Base-by-base conservation (phyloP, 2,113 vertebrate genomes). In the Podilymbus podiceps region DNA sequence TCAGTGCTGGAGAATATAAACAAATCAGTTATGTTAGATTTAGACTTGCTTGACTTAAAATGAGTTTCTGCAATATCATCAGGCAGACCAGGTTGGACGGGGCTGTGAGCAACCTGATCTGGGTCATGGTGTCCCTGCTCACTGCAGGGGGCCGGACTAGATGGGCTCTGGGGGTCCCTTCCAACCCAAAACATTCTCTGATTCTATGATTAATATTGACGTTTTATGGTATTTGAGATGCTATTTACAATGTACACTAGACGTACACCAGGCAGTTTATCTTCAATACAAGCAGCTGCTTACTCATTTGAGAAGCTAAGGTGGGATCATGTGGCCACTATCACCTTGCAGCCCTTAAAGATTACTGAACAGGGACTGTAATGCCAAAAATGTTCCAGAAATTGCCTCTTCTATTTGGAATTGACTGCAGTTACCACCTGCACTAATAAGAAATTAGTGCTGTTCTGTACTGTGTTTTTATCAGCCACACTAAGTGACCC, bases 181-280 rank as follows among this genome's bases (percentile, higher is more conserved):
- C 38, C 38, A 38, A 38, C 38, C 38, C 38, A 38, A 38, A 38
- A 38, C 38, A 38, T 38, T 38, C 38, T 38, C 8, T 38, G 38
- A 38, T 38, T 38, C 38, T 38, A 38, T 38, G 38, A 38, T 91
- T 67, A 9, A 62, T 64, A 95, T 82, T 92, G 97, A 96, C 88
- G 95, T 95, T 98, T 95, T 64, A 63, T 88, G 80, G 90, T 85
- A 96, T 97, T 96, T 97, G 93, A 93, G 91, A 93, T 95, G 92
- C 63, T 97, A 85, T 96, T 98, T 97, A 90, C 75, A 92, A 35
- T 8, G 40, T n/a, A 25, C 35, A 9, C 67, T 21, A 78, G 69
- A 68, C 8, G 19, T 50, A 95, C 44, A 17, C 22, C 46, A 80
- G 73, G 87, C 14, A 87, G 79, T 85, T 95, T 97, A 74, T 53